Evolutionary conservation across 2,888 invertebrate genomes (phyloP), one percentile per base, ranked within the genome.

Genomic region (Crioceris asparagi): DNA sequence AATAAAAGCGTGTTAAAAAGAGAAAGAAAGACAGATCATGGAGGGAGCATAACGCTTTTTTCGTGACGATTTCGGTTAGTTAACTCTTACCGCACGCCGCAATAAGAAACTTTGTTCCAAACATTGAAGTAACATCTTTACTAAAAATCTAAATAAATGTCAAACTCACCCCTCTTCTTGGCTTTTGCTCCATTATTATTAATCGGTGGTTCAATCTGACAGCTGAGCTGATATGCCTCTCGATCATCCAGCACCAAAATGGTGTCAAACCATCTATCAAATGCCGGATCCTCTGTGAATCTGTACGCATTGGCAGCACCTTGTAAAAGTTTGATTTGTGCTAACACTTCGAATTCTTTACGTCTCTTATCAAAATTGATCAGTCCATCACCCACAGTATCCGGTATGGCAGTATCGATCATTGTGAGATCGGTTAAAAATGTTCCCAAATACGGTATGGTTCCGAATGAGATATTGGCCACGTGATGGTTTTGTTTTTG

Each of bases 321-420:
- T 67, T 98, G 97, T n/a, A 96, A 71, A 40, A 98, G 68, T 60
- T 93, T 86, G 41, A 98, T 90, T 69, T 93, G 93, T 6, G 97
- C 97, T 43, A 98, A 72, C 16, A 98, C 90, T 68, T 99, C 98
- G 65, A 98, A 99, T 65, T 98, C 97, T 66, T 96, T 96, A 43
- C 96, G 72, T 39, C 92, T 77, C 65, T 99, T 98, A 62, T 98
- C 97, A 63, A 99, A 97, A 67, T 98, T 98, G 33, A 98, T 92
- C 32, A 97, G 71, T 31, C 85, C 83, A 43, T 84, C 85, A 29
- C 77, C 75, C 41, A 68, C 77, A 61, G 77, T 77, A 58, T 92
- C 92, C 0, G 90, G 87, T 58, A 85, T 88, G 21, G 96, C 96
- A 10, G 94, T 90, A 66, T 98, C 94, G 54, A 97, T 92, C 93